These are phyloP conservation scores for Hirundichthys speculiger DNA, from an alignment of 2,113 vertebrate genomes.

Conservation along the genomic window DNA sequence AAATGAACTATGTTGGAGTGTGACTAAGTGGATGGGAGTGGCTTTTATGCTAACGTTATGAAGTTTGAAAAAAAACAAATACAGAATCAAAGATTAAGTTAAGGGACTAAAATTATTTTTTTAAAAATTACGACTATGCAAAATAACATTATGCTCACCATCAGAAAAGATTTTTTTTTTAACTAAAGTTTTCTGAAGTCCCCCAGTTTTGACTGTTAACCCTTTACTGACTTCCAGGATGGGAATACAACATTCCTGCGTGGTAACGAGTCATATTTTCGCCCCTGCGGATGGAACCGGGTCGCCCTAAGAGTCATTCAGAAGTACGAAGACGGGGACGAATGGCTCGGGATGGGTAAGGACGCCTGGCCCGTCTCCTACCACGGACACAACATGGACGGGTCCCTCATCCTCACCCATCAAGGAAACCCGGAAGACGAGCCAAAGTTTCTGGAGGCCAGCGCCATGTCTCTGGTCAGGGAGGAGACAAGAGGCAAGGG, in stretches of 20 bases:
- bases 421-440: background rate
- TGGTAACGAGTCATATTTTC: conserved; percentile 66
- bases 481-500: conserved; percentile 46
- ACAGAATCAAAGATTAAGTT: too few species aligned
- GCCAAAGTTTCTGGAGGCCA: conserved; percentile 7
- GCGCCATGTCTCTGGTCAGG: background rate
- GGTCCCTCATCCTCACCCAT: conserved; percentile 48
- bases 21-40: too few species aligned
- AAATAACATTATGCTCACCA: background rate
- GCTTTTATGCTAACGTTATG: too few species aligned
- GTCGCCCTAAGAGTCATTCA: conserved; percentile 56
- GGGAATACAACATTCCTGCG: conserved; percentile 31
- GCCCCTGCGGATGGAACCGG: conserved; percentile 72
- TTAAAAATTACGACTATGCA: too few species aligned
- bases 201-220: conserved; percentile 5
- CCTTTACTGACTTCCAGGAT: conserved; percentile 38
- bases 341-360: conserved; percentile 59
- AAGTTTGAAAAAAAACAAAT: too few species aligned
- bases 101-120: too few species aligned
- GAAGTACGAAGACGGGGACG: conserved; percentile 55
- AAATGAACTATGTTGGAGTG: too few species aligned
- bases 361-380: conserved; percentile 78
- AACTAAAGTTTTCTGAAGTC: background rate
- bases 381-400: conserved; percentile 61
- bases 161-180: too few species aligned